Evolutionary conservation across 2,888 invertebrate species (phyloP), one percentile per base, ranked within the genome.

Genomic region (Aleiodes testaceus): DNA sequence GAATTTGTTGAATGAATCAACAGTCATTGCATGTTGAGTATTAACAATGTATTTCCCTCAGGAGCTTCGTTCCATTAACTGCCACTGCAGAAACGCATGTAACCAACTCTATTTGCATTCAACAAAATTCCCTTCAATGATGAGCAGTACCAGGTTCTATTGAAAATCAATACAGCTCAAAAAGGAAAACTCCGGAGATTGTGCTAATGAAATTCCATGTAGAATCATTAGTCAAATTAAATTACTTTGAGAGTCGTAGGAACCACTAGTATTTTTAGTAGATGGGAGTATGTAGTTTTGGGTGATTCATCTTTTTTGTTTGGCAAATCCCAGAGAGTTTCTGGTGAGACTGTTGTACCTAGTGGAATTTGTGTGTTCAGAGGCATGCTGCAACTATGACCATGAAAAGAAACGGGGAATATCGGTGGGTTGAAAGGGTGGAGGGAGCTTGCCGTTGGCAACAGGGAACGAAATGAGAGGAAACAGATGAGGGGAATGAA

Each of bases 241-340:
- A 50, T 18, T 20, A 50, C 18, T 50, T 18, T 7, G 2, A 7
- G n/a, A 16, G 42, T 36, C 36, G 2, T n/a, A 59, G 36, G 42
- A 42, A 59, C 18, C 59, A 59, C 42, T 6, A 42, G 36, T 11
- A 36, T 6, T 36, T 36, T 30, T 22, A 30, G 30, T 30, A 20
- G 22, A 11, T 16, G 5, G 12, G 7, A 18, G 4, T 61, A 44
- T 61, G 45, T 44, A 45, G 44, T 44, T 42, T 55, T 52, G 65
- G 72, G 78, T 79, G 82, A 82, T 82, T 82, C 79, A 78, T 78
- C 74, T 77, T 74, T 74, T 76, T 79, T 76, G 77, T 65, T 73
- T 64, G 73, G 66, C 65, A 74, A 76, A 76, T 72, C 77, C 69
- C 73, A 26, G 26, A 26, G 70, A 64, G 71, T 63, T 73, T 67